Percentiles rank a stretch among this genome's conserved stretches.
Conservation (phyloP, 1,140 invertebrate genomes). For the Venustaconcha ellipsiformis region DNA sequence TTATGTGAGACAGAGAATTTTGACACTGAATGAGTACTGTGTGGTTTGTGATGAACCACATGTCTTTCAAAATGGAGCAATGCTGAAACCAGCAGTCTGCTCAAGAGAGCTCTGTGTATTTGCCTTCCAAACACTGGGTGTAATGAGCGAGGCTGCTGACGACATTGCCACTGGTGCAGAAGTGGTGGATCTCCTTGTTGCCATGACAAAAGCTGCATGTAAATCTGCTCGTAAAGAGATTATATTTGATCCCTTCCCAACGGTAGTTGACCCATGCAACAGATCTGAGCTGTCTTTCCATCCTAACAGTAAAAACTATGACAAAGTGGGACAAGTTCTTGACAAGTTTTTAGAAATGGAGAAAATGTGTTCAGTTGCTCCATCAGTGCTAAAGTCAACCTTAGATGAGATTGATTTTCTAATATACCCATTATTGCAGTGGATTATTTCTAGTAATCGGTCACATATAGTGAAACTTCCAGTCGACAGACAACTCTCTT, state of each 20-base stretch:
- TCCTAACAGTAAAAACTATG: constrained; percentile 41
- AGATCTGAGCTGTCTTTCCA: constrained; percentile 46
- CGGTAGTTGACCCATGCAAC: constrained; percentile 56
- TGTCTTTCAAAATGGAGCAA: constrained; percentile 61
- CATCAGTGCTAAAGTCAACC: constrained; percentile 34
- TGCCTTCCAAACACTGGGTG: constrained; percentile 62
- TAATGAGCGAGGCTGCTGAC: constrained; percentile 60
- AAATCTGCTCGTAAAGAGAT: constrained; percentile 42
- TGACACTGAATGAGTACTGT: constrained; percentile 65
- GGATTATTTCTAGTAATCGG: constrained; percentile 62
- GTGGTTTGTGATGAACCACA: constrained; percentile 65
- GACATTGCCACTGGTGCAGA: constrained; percentile 60
- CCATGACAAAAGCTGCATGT: constrained; percentile 59
- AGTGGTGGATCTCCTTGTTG: constrained; percentile 61
- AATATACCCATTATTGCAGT: constrained; percentile 59
- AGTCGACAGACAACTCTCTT: constrained; percentile 48
- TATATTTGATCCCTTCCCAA: constrained; percentile 63
- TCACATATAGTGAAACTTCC: constrained; percentile 62
- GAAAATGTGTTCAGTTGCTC: neutral
- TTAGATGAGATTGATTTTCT: constrained; percentile 39
- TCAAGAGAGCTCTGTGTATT: constrained; percentile 61
- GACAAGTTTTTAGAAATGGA: neutral
- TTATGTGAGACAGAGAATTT: constrained; percentile 57
- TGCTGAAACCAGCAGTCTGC: constrained; percentile 66
- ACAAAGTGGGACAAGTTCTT: neutral